Conservation (phyloP, 2,113 vertebrate genomes). For the Pitta sordida region DNA sequence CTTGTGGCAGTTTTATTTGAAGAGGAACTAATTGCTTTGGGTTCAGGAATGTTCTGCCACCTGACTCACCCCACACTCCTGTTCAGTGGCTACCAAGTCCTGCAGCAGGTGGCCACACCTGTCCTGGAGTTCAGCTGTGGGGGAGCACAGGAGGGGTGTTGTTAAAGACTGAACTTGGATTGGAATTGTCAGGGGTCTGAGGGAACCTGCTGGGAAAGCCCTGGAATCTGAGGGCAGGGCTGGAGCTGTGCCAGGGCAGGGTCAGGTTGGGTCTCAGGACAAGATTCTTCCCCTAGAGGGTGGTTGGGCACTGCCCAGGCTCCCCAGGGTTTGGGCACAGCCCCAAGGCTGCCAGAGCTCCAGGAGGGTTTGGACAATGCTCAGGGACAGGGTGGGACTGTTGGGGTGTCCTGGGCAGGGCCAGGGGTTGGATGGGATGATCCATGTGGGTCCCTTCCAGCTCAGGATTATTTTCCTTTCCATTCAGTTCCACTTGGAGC, state of each 20-base stretch:
- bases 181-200: neutral
- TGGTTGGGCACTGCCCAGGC: neutral
- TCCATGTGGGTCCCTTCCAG: neutral
- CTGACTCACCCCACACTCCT: neutral
- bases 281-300: neutral
- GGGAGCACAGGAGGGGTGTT: neutral
- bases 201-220: neutral
- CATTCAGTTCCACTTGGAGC: neutral
- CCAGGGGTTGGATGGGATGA: rapidly evolving
- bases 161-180: rapidly evolving
- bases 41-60: neutral
- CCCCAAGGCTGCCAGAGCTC: neutral
- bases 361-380: neutral
- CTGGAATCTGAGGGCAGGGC: neutral
- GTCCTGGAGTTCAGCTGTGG: neutral
- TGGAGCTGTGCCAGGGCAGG: neutral
- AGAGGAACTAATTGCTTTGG: neutral
- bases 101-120: neutral
- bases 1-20: neutral
- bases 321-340: neutral
- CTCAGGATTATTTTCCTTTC: neutral
- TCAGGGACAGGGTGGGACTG: neutral
- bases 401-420: neutral
- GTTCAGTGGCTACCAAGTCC: neutral
- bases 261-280: rapidly evolving